These are phyloP conservation scores for Falco biarmicus DNA, from an alignment of 2,797 vertebrate species.

Conservation along the genomic window DNA sequence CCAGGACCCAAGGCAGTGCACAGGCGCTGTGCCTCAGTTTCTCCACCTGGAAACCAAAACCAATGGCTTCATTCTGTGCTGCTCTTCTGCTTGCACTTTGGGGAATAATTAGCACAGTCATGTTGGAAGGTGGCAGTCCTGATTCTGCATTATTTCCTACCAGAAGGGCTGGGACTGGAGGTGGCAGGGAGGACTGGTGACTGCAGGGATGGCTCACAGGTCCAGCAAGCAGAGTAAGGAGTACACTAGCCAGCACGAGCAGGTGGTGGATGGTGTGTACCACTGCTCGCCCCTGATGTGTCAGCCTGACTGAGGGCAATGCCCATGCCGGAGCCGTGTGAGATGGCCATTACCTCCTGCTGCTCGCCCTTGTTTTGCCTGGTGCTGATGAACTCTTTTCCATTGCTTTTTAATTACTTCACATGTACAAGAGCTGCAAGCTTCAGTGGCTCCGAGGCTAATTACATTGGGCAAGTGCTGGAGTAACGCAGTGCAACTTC, in stretches of 20 bases:
- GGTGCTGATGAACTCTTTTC: not conserved
- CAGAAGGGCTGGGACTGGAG: not conserved
- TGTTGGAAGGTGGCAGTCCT: not conserved
- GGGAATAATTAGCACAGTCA: not conserved
- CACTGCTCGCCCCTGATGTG: fast-evolving
- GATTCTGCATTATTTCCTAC: not conserved
- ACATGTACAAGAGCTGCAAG: not conserved
- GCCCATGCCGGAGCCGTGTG: fast-evolving
- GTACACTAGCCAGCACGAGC: not conserved
- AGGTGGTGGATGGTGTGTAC: fast-evolving
- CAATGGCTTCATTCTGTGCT: not conserved
- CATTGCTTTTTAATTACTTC: not conserved
- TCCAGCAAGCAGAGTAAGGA: not conserved
- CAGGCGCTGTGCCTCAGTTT: not conserved
- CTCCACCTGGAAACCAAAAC: not conserved
- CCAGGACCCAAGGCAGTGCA: not conserved
- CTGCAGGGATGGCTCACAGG: not conserved
- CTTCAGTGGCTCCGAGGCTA: not conserved
- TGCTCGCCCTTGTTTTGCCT: too few relatives aligned
- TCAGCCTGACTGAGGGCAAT: not conserved
- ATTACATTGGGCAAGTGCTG: conserved; percentile 17
- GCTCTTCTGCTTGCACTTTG: too few relatives aligned
- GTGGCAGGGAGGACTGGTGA: not conserved
- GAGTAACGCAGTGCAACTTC: not conserved
- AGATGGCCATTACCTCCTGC: fast-evolving